A percentile compares a stretch with the other conserved stretches of the same genome.
Evolutionary conservation across 23 tunicate species (phyloP).

Genomic region (Halocynthia aurantium): DNA sequence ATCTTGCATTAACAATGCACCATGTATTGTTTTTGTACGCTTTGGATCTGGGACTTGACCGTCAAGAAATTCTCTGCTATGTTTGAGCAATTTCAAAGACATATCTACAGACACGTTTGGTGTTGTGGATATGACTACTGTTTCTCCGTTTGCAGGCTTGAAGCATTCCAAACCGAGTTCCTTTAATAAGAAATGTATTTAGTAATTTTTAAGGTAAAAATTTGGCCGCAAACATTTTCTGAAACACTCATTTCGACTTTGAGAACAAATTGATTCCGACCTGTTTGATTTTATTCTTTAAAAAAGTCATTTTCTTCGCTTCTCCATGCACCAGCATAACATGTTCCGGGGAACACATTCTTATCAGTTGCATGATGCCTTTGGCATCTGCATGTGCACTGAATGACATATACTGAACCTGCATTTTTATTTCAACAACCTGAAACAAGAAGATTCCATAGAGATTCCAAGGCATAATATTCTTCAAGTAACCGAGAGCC

Average conservation of each 20-base stretch:
- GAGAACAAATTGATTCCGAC: neutral
- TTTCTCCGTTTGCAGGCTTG: conserved; percentile 99
- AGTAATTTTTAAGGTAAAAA: neutral
- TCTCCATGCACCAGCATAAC: conserved; percentile 99
- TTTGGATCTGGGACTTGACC: conserved; percentile 43
- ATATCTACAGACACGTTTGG: conserved; percentile 83
- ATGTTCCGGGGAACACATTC: conserved; percentile 91
- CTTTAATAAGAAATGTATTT: conserved; percentile 5
- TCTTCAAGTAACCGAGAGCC: neutral
- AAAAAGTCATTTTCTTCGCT: conserved; percentile 87
- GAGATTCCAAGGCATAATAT: too few species aligned
- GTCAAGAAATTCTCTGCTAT: conserved; percentile 32
- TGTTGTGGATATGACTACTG: conserved; percentile 70
- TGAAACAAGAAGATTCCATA: neutral
- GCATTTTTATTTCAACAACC: conserved; percentile 90
- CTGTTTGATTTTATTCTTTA: conserved; percentile 73
- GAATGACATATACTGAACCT: conserved; percentile 98
- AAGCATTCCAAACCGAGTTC: conserved; percentile 83
- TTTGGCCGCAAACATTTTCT: neutral
- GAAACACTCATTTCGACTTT: neutral
- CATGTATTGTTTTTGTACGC: conserved; percentile 59
- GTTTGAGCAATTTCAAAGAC: conserved; percentile 56
- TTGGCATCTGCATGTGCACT: conserved; percentile 99
- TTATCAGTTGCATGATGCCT: conserved; percentile 95
- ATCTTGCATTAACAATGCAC: conserved; percentile 70